Evolutionary conservation across 2,888 invertebrate species (phyloP).

Genomic region (Netelia inedita): DNA sequence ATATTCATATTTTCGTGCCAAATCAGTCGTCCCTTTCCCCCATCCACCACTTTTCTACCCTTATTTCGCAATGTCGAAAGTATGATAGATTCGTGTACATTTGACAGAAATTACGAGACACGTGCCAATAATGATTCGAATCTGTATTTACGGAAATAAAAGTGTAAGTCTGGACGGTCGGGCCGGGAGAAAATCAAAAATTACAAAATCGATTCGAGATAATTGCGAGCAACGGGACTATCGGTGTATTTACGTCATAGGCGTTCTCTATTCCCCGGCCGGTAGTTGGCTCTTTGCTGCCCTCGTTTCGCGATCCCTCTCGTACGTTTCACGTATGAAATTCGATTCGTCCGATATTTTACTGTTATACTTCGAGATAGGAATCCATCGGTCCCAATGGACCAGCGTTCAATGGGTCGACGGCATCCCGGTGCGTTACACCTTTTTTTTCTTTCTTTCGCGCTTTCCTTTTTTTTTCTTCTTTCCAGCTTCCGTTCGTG

Average conservation of each 20-base stretch:
- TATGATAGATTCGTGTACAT: neutral
- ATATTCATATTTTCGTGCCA: no score
- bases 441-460: constrained; percentile 13
- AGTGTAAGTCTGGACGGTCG: neutral
- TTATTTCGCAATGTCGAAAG: neutral
- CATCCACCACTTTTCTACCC: no score
- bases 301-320: constrained; percentile 16
- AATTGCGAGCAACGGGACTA: constrained; percentile 28
- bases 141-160: no score
- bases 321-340: constrained; percentile 30
- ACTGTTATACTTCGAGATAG: constrained; percentile 52
- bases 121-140: no score
- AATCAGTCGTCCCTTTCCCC: no score
- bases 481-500: constrained; percentile 1
- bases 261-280: constrained; percentile 34
- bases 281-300: constrained; percentile 30
- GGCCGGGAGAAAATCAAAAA: neutral
- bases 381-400: constrained; percentile 40
- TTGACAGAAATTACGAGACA: neutral
- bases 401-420: constrained; percentile 19
- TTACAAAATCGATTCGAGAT: constrained; percentile 23
- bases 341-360: constrained; percentile 38
- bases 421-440: constrained; percentile 24
- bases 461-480: constrained; percentile 29
- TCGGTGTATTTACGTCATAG: constrained; percentile 34